Evolutionary conservation across 2,113 vertebrate genomes (phyloP).

Genomic region (Craseonycteris thonglongyai): DNA sequence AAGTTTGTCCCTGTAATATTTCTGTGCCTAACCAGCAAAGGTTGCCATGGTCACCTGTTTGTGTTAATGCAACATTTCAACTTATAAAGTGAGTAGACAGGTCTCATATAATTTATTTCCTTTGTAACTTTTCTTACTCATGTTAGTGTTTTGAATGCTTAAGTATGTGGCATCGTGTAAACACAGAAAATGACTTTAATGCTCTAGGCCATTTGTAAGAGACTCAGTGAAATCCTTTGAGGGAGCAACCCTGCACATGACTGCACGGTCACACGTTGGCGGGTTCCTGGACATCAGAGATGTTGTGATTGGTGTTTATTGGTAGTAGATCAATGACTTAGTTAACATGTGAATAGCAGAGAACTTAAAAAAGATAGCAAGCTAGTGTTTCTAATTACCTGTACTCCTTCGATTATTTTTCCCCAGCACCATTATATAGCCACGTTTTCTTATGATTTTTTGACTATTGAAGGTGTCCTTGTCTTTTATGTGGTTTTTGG

Average conservation of each 20-base stretch:
- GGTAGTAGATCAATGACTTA: neutral
- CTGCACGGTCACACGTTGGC: neutral
- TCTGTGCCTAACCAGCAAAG: neutral
- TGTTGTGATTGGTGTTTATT: neutral
- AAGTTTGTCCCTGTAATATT: neutral
- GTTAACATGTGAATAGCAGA: neutral
- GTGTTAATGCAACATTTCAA: neutral
- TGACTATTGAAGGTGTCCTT: neutral
- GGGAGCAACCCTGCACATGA: neutral
- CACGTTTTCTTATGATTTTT: neutral
- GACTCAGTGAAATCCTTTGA: neutral
- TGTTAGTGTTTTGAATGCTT: neutral
- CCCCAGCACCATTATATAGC: neutral
- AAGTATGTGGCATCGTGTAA: neutral
- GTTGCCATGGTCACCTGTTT: neutral
- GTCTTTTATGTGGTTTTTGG: neutral
- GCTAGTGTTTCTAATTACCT: neutral
- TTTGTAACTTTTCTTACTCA: neutral
- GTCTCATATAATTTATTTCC: neutral
- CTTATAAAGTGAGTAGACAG: neutral
- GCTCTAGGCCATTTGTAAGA: neutral
- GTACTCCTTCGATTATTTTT: neutral
- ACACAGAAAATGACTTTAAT: neutral
- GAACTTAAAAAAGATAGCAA: neutral
- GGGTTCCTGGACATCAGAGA: neutral